A percentile compares a stretch with the other conserved stretches of the same genome.
Evolutionary conservation across 2,888 invertebrate genomes (phyloP).

Genomic region (Drosophila algonquin): DNA sequence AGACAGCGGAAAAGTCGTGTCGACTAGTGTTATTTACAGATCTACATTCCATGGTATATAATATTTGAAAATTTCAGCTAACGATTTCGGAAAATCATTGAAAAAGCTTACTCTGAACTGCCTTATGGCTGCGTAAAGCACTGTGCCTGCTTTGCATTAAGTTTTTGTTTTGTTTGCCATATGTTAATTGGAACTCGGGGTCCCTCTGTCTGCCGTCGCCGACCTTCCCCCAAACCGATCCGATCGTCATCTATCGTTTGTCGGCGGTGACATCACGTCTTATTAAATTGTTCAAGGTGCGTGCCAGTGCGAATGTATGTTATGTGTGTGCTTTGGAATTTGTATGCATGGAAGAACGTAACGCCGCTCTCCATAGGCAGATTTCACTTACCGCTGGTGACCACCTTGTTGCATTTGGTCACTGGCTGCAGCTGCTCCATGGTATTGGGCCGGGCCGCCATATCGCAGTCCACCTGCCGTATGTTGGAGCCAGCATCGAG

Average conservation of each 20-base stretch:
- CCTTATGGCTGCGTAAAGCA: conserved; percentile 15
- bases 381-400: conserved; percentile 78
- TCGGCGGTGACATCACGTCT: conserved; percentile 71
- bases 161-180: conserved; percentile 23
- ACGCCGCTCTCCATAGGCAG: too few relatives aligned
- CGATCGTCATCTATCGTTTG: conserved; percentile 3
- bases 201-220: neutral
- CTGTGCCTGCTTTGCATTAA: conserved; percentile 32
- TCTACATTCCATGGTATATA: too few relatives aligned
- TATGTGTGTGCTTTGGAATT: conserved; percentile 1
- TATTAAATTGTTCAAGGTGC: conserved; percentile 44
- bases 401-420: conserved; percentile 82
- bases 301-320: conserved; percentile 13
- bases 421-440: conserved; percentile 79
- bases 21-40: too few relatives aligned
- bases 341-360: neutral
- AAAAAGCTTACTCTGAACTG: neutral
- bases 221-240: neutral
- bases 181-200: conserved; percentile 66
- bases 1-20: too few relatives aligned
- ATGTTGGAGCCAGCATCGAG: conserved; percentile 71
- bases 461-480: conserved; percentile 78
- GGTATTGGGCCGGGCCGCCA: conserved; percentile 57
- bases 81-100: neutral
- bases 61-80: too few relatives aligned